Percentiles rank a stretch among this genome's conserved stretches.
Conservation (phyloP, 1,140 invertebrate species). For the Polypedilum pembai region DNA sequence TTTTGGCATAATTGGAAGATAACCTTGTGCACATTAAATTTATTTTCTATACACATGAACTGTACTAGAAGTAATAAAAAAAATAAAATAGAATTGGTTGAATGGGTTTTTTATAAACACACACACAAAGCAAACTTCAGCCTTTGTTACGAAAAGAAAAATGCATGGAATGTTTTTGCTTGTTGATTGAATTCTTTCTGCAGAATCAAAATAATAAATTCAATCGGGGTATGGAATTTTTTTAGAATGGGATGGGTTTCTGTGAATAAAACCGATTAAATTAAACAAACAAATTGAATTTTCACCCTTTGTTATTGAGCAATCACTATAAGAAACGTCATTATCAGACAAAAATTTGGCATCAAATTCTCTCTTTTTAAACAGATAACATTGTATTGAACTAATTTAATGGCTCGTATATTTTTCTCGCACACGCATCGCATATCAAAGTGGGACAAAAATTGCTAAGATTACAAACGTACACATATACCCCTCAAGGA, state of each 20-base stretch:
- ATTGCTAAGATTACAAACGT: too few relatives aligned
- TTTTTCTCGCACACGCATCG: neutral
- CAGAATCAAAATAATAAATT: neutral
- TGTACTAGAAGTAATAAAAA: too few relatives aligned
- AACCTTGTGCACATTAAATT: conserved; percentile 8
- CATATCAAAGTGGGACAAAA: neutral
- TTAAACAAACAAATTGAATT: conserved; percentile 14
- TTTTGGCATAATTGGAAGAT: neutral
- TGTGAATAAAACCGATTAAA: neutral
- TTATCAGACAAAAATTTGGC: neutral
- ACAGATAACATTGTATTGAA: too few relatives aligned
- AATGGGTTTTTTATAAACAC: neutral
- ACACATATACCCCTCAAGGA: neutral
- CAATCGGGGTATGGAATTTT: neutral
- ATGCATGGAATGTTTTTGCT: neutral
- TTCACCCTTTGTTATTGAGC: conserved; percentile 7
- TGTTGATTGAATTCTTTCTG: neutral
- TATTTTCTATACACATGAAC: too few relatives aligned
- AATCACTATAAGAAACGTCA: neutral
- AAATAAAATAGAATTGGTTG: neutral
- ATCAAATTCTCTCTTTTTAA: neutral
- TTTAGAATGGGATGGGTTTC: neutral
- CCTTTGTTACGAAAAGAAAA: neutral
- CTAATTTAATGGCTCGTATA: conserved; percentile 6
- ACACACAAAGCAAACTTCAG: neutral